These are phyloP conservation scores for Chionomys nivalis DNA, from an alignment of 2,113 vertebrate genomes.

Conservation along the genomic window DNA sequence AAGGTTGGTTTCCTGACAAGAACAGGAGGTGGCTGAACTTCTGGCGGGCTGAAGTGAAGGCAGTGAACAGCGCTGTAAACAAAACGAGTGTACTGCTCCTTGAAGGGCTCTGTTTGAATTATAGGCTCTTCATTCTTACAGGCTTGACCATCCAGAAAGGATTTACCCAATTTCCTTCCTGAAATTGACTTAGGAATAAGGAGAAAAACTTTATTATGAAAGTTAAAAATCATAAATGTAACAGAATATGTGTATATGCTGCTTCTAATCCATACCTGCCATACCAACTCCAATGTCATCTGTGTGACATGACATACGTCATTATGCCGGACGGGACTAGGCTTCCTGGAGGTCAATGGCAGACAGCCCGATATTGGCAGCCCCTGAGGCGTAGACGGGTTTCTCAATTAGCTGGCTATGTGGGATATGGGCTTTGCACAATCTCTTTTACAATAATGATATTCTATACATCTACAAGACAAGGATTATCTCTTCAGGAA, in stretches of 20 bases:
- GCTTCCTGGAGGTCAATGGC: too few relatives aligned
- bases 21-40: neutral
- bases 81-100: neutral
- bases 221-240: conserved; percentile 14
- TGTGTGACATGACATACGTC: too few relatives aligned
- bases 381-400: too few relatives aligned
- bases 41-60: neutral
- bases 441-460: too few relatives aligned
- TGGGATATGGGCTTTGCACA: too few relatives aligned
- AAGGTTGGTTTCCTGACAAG: neutral
- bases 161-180: neutral
- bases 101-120: neutral
- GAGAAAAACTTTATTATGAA: neutral
- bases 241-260: neutral
- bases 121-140: conserved; percentile 10
- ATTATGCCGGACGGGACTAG: too few relatives aligned
- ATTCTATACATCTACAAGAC: too few relatives aligned
- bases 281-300: too few relatives aligned
- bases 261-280: neutral
- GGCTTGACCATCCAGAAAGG: neutral
- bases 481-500: too few relatives aligned
- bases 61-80: neutral
- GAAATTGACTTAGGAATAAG: neutral
- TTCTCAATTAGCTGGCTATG: too few relatives aligned
- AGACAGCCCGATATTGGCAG: too few relatives aligned